Evolutionary conservation across 2,888 invertebrate genomes (phyloP), one percentile per base, ranked within the genome.

Genomic region (Nemotelus pantherinus): DNA sequence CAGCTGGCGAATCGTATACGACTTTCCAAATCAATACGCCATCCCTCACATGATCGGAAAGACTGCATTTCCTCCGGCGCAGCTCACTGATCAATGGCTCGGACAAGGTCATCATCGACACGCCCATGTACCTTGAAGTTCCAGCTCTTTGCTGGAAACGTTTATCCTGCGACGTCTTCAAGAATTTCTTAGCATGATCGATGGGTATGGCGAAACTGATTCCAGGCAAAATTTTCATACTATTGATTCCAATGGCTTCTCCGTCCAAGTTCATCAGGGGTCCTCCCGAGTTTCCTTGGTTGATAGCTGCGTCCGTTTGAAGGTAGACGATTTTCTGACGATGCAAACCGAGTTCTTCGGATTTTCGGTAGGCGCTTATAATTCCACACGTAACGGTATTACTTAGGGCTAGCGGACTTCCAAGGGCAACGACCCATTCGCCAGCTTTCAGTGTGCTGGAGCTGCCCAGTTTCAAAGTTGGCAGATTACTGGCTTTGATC

Each of bases 131-230:
- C 25, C 92, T 87, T 0, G 84, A 83, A 77, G 86, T 86, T 1
- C 82, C 83, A 0, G 83, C 63, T 83, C 83, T 43, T 81, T 83
- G 68, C 7, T 50, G 48, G 2, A 47, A 47, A 3, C 82, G 82
- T 2, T 84, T 81, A 39, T 86, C 85, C 0, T 81, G 83, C 84
- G 90, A 86, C 80, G 89, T 90, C 64, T 89, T 87, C 43, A 97
- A 85, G 84, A 97, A 97, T 2, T 92, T 90, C 85, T 94, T 95
- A 0, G 94, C 97, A 84, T 94, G 93, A 84, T 94, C 93, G 68
- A 94, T 93, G 5, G 98, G 98, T 84, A 98, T 97, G 0, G 98
- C 97, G 87, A 98, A 98, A 0, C 97, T 97, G 80, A 98, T 97
- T 9, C 98, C 98, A 0, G 95, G 92, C 0, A 96, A 94, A 10